phyloP scores from a whole-genome alignment of 2,113 vertebrate genomes.

The Nannospalax galili region DNA sequence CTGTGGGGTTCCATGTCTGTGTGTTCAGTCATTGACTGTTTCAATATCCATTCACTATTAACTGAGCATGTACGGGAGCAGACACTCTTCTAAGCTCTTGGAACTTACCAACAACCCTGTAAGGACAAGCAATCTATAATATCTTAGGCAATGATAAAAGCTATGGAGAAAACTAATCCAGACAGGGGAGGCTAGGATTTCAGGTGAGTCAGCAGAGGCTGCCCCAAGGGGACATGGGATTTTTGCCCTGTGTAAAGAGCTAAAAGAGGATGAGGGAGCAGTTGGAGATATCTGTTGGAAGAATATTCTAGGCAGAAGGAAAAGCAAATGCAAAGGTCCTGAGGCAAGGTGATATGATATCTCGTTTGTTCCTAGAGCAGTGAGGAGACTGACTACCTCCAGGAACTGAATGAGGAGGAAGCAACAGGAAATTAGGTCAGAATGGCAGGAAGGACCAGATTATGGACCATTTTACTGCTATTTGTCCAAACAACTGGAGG shows the following conservation, averaged over 20 bases:
- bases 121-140: not conserved
- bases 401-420: not conserved
- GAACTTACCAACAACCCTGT: not conserved
- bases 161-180: not conserved
- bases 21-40: not conserved
- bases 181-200: conserved; percentile 39
- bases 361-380: not conserved
- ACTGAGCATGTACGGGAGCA: not conserved
- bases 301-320: not conserved
- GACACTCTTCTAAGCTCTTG: not conserved
- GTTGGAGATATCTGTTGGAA: not conserved
- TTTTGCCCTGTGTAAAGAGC: not conserved
- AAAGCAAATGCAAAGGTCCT: conserved; percentile 20
- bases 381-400: not conserved
- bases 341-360: not conserved
- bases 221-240: not conserved
- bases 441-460: not conserved
- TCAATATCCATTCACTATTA: not conserved
- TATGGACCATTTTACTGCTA: not conserved
- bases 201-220: not conserved
- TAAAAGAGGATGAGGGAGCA: conserved; percentile 1
- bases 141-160: conserved; percentile 5
- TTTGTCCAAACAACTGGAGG: not conserved
- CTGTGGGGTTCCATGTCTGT: not conserved
- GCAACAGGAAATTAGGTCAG: not conserved